Conservation (phyloP, 2,888 invertebrate genomes). For the Limnephilus auricula region DNA sequence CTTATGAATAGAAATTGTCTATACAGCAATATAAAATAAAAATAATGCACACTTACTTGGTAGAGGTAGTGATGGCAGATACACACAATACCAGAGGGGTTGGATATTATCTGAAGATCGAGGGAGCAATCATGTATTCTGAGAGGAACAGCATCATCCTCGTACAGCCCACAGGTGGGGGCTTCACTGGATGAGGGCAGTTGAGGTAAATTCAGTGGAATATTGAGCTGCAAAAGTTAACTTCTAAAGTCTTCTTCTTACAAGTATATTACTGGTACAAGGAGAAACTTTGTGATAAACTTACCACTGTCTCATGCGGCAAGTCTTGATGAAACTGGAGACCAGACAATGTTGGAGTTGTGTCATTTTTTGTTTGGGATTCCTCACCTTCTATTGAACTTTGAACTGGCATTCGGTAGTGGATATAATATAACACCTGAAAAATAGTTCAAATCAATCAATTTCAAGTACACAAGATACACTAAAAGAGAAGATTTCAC, state of each 20-base stretch:
- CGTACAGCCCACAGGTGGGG: slow-evolving; percentile 83
- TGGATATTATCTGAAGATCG: slow-evolving; percentile 87
- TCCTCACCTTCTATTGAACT: slow-evolving; percentile 83
- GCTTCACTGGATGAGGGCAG: slow-evolving; percentile 75
- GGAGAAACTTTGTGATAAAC: slow-evolving; percentile 68
- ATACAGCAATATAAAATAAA: background rate
- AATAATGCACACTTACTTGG: slow-evolving; percentile 76
- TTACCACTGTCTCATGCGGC: slow-evolving; percentile 91
- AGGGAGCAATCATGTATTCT: slow-evolving; percentile 89
- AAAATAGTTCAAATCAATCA: slow-evolving; percentile 66
- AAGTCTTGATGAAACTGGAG: slow-evolving; percentile 91
- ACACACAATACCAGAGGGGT: slow-evolving; percentile 85
- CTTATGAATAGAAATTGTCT: too few relatives aligned
- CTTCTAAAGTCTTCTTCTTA: slow-evolving; percentile 28
- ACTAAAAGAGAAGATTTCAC: background rate
- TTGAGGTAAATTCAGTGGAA: slow-evolving; percentile 89
- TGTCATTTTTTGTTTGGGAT: slow-evolving; percentile 76
- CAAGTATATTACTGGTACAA: background rate
- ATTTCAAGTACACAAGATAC: background rate
- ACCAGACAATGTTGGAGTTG: slow-evolving; percentile 87
- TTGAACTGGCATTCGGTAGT: slow-evolving; percentile 84
- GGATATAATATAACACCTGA: slow-evolving; percentile 90
- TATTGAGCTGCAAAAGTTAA: slow-evolving; percentile 82
- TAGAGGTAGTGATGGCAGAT: slow-evolving; percentile 91
- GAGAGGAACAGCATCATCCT: slow-evolving; percentile 88